Evolutionary conservation across 2,797 vertebrate genomes (phyloP).

Genomic region (Hydrophis major): DNA sequence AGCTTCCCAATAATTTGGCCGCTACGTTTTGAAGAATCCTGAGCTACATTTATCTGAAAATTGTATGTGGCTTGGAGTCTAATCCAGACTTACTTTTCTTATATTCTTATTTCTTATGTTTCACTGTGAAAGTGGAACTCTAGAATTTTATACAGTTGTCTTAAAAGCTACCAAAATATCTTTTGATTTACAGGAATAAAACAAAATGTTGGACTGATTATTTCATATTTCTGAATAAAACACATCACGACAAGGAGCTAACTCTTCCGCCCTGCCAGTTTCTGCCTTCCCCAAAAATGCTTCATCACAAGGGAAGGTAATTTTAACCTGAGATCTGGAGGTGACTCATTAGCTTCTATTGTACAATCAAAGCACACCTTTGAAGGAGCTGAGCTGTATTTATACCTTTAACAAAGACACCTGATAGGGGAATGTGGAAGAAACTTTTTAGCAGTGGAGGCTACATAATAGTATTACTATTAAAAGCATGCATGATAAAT

Average conservation of each 20-base stretch:
- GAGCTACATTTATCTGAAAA: background rate
- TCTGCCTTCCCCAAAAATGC: constrained; percentile 40
- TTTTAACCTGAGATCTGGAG: constrained; percentile 38
- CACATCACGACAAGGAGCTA: constrained; percentile 22
- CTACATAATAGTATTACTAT: constrained; percentile 22
- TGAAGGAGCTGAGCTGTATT: constrained; percentile 34
- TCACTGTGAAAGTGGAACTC: background rate
- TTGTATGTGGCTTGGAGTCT: background rate
- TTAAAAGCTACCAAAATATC: constrained; percentile 27
- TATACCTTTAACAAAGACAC: constrained; percentile 45
- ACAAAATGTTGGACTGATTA: constrained; percentile 38
- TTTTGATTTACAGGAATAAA: constrained; percentile 40
- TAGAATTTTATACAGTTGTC: background rate
- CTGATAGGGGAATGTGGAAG: constrained; percentile 22
- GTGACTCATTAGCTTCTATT: constrained; percentile 50
- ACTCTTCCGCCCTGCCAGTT: background rate
- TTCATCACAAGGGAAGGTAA: constrained; percentile 37
- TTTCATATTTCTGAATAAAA: constrained; percentile 52
- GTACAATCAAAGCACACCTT: constrained; percentile 38
- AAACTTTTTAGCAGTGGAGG: background rate
- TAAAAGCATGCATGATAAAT: background rate
- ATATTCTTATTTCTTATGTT: background rate
- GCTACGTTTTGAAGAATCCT: background rate
- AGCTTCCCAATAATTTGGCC: background rate
- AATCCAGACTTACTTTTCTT: background rate